These are phyloP conservation scores for Rhadinocentrus ornatus DNA, from an alignment of 2,797 vertebrate species.

Conservation along the genomic window DNA sequence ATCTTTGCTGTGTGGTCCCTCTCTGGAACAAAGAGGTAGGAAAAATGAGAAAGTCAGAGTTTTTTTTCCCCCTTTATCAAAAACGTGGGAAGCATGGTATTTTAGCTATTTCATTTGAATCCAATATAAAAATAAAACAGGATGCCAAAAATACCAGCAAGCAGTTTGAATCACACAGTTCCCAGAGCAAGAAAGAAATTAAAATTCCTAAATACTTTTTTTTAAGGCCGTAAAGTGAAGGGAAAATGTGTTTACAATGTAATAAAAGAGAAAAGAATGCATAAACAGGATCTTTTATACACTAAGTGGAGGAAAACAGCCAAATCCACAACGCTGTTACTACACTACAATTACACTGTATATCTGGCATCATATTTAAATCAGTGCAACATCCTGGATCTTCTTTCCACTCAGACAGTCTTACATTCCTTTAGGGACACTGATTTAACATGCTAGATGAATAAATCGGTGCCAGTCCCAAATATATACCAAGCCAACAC, in stretches of 20 bases:
- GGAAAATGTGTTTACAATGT: constrained; percentile 42
- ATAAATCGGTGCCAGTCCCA: constrained; percentile 1
- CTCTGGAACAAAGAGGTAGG: constrained; percentile 37
- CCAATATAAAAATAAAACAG: constrained; percentile 19
- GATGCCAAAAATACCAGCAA: constrained; percentile 3
- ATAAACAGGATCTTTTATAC: constrained; percentile 41
- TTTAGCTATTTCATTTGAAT: constrained; percentile 19
- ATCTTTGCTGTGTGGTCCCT: constrained; percentile 62
- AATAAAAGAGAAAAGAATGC: constrained; percentile 6
- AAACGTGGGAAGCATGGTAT: constrained; percentile 2
- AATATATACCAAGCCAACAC: constrained; percentile 35
- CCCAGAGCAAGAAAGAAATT: constrained; percentile 12
- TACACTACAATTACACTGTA: neutral
- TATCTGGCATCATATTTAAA: neutral
- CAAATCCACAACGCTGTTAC: neutral
- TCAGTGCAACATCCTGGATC: neutral
- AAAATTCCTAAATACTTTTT: constrained; percentile 31
- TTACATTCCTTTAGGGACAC: constrained; percentile 13
- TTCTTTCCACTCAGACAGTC: constrained; percentile 7
- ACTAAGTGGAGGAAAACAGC: constrained; percentile 19
- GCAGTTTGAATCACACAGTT: constrained; percentile 12
- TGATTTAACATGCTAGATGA: constrained; percentile 24
- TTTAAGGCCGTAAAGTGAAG: constrained; percentile 24
- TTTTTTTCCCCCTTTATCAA: constrained; percentile 3
- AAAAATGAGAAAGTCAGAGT: constrained; percentile 11